A percentile compares a stretch with the other conserved stretches of the same genome.
Evolutionary conservation across 2,113 vertebrate genomes (phyloP).

Genomic region (Serinus canaria): DNA sequence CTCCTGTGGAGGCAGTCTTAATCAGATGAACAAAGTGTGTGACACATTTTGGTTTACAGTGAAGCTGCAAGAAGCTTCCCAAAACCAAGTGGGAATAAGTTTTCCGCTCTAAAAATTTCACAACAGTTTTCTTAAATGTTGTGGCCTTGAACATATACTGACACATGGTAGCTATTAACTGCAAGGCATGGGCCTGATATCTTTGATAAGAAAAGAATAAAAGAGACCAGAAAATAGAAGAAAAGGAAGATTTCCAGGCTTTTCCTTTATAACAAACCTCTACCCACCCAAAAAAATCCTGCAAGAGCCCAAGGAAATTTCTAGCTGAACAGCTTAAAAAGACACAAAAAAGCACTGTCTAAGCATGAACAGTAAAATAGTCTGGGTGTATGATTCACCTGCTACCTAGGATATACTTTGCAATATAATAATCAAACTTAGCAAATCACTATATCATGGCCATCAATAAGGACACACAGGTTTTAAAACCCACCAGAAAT

Average conservation of each 20-base stretch:
- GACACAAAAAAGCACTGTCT: not conserved
- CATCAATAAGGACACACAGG: not conserved
- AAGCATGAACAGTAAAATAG: not conserved
- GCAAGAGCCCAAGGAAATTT: not conserved
- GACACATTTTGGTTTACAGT: not conserved
- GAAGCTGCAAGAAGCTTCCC: not conserved
- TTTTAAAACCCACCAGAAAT: constrained; percentile 14
- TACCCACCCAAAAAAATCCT: too few relatives aligned
- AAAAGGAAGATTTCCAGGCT: not conserved
- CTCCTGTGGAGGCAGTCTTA: not conserved
- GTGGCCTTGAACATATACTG: not conserved
- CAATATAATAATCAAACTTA: not conserved
- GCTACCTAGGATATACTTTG: fast-evolving
- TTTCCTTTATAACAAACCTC: not conserved
- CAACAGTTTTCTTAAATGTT: not conserved
- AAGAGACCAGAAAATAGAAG: not conserved
- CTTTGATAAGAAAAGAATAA: constrained; percentile 10
- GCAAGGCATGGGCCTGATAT: not conserved
- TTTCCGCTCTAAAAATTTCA: not conserved
- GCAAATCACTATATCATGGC: not conserved
- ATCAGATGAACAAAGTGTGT: not conserved
- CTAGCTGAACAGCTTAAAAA: not conserved
- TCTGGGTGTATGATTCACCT: not conserved
- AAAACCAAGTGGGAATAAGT: not conserved
- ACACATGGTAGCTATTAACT: constrained; percentile 18